Evolutionary conservation across 2,113 vertebrate genomes (phyloP).

Genomic region (Cricetomys ansorgei): DNA sequence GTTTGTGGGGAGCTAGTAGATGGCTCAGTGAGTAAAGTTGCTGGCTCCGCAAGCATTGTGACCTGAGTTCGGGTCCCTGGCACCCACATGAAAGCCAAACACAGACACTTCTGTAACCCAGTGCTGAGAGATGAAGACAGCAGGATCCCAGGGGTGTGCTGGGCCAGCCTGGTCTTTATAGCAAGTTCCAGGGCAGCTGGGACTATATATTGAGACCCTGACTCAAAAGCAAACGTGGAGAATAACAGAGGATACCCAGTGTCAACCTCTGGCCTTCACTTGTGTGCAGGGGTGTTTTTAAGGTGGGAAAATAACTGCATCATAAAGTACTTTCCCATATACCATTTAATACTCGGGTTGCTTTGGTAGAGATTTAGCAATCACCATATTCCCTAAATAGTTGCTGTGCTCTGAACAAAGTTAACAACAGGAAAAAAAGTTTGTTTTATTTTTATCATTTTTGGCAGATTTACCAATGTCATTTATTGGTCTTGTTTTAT

Average conservation of each 20-base stretch:
- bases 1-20: neutral
- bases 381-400: neutral
- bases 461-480: neutral
- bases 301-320: slow-evolving; percentile 16
- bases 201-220: neutral
- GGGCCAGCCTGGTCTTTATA: neutral
- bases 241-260: neutral
- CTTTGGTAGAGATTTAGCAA: neutral
- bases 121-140: neutral
- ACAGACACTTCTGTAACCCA: neutral
- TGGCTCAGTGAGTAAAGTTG: neutral
- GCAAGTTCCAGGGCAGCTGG: neutral
- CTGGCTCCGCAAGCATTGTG: neutral
- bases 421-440: neutral
- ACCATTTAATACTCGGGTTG: neutral
- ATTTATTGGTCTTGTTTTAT: neutral
- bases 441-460: neutral
- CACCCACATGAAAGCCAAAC: too few relatives aligned
- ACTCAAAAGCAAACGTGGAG: neutral
- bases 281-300: neutral
- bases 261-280: neutral
- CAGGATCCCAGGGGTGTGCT: neutral
- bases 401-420: neutral
- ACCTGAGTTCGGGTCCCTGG: neutral
- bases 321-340: slow-evolving; percentile 13